Conservation (phyloP, 2,888 invertebrate genomes). For the Venustoraphidia nigricollis region DNA sequence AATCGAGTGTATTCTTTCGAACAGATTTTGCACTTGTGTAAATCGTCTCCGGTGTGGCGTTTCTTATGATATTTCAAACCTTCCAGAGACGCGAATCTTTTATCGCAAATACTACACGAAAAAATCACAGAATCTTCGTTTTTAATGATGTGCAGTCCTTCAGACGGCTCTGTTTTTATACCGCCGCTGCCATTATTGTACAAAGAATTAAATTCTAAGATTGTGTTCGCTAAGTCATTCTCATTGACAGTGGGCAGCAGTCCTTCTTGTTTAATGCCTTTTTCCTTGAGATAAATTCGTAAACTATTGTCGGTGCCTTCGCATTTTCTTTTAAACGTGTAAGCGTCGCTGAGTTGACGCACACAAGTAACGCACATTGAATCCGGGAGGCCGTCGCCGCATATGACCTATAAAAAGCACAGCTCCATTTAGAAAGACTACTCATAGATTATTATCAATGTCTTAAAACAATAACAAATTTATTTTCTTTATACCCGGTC, state of each 20-base stretch:
- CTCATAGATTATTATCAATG: too few relatives aligned
- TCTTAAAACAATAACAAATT: too few relatives aligned
- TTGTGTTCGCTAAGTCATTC: too few relatives aligned
- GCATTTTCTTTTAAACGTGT: constrained; percentile 4
- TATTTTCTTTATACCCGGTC: too few relatives aligned
- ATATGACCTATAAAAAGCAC: not conserved
- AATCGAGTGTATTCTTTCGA: constrained; percentile 1
- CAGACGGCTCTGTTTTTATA: too few relatives aligned
- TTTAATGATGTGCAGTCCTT: not conserved
- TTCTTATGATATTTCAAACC: constrained; percentile 2
- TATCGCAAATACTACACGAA: constrained; percentile 3
- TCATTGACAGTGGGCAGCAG: too few relatives aligned
- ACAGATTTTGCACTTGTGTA: constrained; percentile 1
- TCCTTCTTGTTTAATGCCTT: constrained; percentile 5
- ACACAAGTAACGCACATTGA: constrained; percentile 2
- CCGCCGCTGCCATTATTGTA: too few relatives aligned
- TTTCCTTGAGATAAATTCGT: not conserved
- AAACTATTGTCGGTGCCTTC: constrained; percentile 2
- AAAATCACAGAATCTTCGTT: not conserved
- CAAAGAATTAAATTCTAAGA: too few relatives aligned
- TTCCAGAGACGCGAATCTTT: not conserved
- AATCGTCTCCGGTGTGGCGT: not conserved
- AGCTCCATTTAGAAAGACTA: too few relatives aligned
- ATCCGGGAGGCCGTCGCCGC: constrained; percentile 3
- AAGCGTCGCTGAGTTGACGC: not conserved